A percentile compares a stretch with the other conserved stretches of the same genome.
These are phyloP conservation scores for Eulimnadia texana DNA, from an alignment of 1,140 invertebrate species.

Conservation along the genomic window DNA sequence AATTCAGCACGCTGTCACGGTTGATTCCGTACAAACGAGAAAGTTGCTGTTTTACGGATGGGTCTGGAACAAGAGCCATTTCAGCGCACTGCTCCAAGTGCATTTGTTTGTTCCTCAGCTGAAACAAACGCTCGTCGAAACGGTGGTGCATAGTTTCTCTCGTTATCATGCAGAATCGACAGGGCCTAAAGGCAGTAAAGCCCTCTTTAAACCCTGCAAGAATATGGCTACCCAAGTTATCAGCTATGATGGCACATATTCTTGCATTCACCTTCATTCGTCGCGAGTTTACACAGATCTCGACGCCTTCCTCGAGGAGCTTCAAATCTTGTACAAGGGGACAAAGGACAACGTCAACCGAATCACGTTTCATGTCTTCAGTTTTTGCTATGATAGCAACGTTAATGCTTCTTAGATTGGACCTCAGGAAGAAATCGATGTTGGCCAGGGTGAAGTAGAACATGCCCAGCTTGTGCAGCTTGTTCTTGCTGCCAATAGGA, in stretches of 20 bases:
- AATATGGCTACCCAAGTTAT: background rate
- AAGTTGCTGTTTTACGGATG: background rate
- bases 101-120: background rate
- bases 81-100: background rate
- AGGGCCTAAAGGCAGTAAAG: background rate
- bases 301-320: background rate
- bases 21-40: background rate
- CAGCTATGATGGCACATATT: background rate
- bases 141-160: background rate
- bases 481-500: conserved; percentile 1
- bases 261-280: background rate
- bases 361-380: background rate
- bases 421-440: background rate
- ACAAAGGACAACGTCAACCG: background rate
- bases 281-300: background rate
- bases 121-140: background rate
- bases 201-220: background rate
- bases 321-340: background rate
- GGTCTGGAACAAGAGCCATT: background rate
- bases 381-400: background rate
- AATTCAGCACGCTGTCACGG: background rate
- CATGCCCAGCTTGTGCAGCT: conserved; percentile 1
- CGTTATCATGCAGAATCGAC: background rate
- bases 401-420: background rate
- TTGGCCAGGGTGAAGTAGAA: conserved; percentile 1